Evolutionary conservation across 2,113 vertebrate genomes (phyloP).

Genomic region (Tachycineta bicolor): DNA sequence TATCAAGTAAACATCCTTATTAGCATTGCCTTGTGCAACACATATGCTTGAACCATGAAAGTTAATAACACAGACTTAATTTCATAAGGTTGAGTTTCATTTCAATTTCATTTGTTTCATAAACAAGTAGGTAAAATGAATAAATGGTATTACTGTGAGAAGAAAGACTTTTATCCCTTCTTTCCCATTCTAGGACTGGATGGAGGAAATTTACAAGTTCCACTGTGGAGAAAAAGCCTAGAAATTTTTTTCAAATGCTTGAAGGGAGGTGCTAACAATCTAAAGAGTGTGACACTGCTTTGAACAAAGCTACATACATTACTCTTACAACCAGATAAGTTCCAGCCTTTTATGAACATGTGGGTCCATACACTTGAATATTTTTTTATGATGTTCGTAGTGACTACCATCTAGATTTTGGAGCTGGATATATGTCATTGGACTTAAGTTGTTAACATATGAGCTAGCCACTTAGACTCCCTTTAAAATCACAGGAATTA

Average conservation of each 20-base stretch:
- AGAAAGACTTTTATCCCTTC: background rate
- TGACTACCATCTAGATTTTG: background rate
- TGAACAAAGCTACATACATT: background rate
- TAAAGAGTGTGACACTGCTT: background rate
- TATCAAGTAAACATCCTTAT: background rate
- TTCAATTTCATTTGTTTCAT: background rate
- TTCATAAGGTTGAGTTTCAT: background rate
- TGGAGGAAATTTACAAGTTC: background rate
- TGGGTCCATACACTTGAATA: background rate
- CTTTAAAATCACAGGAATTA: background rate
- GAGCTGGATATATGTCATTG: background rate
- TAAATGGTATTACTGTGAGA: background rate
- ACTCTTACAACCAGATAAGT: background rate
- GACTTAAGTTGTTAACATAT: background rate
- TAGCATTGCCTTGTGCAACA: background rate
- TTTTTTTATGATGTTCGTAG: background rate
- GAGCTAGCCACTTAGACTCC: background rate
- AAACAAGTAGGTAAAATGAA: background rate
- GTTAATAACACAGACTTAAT: background rate
- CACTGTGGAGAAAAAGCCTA: background rate
- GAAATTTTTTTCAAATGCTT: background rate
- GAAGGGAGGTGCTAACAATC: background rate
- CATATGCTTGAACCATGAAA: accelerated
- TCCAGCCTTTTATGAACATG: background rate
- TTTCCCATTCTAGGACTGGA: background rate